These are phyloP conservation scores for Limosa lapponica DNA, from an alignment of 2,797 vertebrate species.

Conservation along the genomic window DNA sequence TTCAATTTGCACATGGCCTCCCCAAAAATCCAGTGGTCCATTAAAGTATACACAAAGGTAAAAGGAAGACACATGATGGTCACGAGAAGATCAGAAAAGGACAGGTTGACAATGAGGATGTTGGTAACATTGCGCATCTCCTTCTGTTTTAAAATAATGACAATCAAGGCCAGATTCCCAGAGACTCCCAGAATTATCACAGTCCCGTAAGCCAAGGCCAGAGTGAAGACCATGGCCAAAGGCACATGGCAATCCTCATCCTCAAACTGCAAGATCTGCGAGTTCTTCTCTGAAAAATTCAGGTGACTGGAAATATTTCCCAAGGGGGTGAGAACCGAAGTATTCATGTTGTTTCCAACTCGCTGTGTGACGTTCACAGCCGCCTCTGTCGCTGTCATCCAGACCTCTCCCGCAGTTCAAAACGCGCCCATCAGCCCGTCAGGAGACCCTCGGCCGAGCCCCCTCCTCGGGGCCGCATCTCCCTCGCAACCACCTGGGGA, in stretches of 20 bases:
- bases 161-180: constrained; percentile 86
- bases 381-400: background rate
- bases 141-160: constrained; percentile 85
- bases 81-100: constrained; percentile 86
- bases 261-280: constrained; percentile 67
- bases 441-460: background rate
- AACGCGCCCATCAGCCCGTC: background rate
- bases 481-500: constrained; percentile 59
- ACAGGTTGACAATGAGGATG: constrained; percentile 89
- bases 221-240: constrained; percentile 81
- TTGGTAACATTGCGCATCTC: constrained; percentile 90
- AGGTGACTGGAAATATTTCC: constrained; percentile 70
- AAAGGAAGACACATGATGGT: constrained; percentile 88
- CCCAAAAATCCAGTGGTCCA: constrained; percentile 91
- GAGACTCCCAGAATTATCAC: constrained; percentile 86
- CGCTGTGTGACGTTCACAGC: background rate
- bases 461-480: constrained; percentile 13
- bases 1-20: constrained; percentile 88
- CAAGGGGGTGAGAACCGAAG: constrained; percentile 35
- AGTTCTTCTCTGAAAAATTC: constrained; percentile 73
- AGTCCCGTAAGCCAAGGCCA: constrained; percentile 85
- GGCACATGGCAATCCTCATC: constrained; percentile 78
- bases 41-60: constrained; percentile 88
- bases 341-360: constrained; percentile 69
- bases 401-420: background rate